Percentiles rank a stretch among this genome's conserved stretches.
phyloP scores from a whole-genome alignment of 2,888 invertebrate genomes.

The Lasioglossum vierecki region DNA sequence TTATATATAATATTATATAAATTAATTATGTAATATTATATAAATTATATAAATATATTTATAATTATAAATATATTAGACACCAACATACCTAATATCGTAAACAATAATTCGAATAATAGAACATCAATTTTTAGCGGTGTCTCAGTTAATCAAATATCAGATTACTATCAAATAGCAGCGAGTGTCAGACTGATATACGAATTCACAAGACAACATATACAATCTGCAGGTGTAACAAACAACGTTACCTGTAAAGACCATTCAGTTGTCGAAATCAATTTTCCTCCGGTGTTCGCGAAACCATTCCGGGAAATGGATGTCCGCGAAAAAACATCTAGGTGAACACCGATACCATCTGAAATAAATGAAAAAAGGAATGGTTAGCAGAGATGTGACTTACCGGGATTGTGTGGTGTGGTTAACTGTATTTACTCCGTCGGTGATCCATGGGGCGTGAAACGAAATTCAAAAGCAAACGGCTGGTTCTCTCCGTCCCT shows the following conservation, averaged over 20 bases:
- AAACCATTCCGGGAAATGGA: background rate
- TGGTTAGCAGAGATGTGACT: background rate
- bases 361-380: background rate
- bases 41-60: too few relatives aligned
- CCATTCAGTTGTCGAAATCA: background rate
- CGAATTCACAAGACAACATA: too few relatives aligned
- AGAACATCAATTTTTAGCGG: too few relatives aligned
- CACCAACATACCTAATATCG: too few relatives aligned
- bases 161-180: too few relatives aligned
- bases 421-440: conserved; percentile 9
- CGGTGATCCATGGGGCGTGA: conserved; percentile 45
- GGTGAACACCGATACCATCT: background rate
- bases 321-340: background rate
- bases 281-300: background rate
- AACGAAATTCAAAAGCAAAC: conserved; percentile 52
- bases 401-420: background rate
- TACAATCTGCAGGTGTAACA: too few relatives aligned
- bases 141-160: too few relatives aligned
- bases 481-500: background rate
- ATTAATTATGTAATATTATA: too few relatives aligned
- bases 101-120: too few relatives aligned
- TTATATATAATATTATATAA: too few relatives aligned
- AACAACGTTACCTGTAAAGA: background rate
- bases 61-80: too few relatives aligned
- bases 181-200: too few relatives aligned